Conservation (phyloP, 2,888 invertebrate genomes). For the Drosophila ezoana region DNA sequence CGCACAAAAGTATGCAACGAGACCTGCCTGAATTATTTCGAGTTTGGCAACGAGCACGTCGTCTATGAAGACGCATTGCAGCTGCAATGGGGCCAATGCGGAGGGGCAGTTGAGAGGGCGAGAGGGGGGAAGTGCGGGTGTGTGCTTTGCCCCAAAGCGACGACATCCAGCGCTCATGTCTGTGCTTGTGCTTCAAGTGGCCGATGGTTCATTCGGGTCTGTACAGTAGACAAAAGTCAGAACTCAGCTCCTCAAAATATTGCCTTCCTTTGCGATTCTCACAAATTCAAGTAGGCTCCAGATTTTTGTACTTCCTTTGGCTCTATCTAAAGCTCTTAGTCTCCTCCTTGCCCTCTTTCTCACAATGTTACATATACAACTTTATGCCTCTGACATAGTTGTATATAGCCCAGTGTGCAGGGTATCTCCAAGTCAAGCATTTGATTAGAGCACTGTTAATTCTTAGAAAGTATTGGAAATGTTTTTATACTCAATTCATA, state of each 20-base stretch:
- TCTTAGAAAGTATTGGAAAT: too few relatives aligned
- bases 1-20: slow-evolving; percentile 79
- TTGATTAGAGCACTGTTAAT: too few relatives aligned
- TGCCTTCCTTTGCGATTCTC: too few relatives aligned
- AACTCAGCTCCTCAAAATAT: not conserved
- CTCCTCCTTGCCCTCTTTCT: too few relatives aligned
- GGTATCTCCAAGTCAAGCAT: too few relatives aligned
- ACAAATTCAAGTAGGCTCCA: too few relatives aligned
- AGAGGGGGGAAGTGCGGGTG: not conserved
- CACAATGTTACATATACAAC: too few relatives aligned
- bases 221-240: not conserved
- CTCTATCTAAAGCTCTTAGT: too few relatives aligned
- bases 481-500: too few relatives aligned
- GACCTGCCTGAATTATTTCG: slow-evolving; percentile 71
- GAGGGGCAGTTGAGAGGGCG: not conserved
- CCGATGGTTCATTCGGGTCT: slow-evolving; percentile 30
- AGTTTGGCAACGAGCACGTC: slow-evolving; percentile 51
- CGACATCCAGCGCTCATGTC: slow-evolving; percentile 29
- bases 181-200: slow-evolving; percentile 46
- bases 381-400: too few relatives aligned
- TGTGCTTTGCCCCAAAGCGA: slow-evolving; percentile 38
- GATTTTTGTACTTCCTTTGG: too few relatives aligned
- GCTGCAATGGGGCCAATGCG: not conserved
- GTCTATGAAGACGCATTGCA: slow-evolving; percentile 47
- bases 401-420: too few relatives aligned